These are phyloP conservation scores for Autographa pulchrina DNA, from an alignment of 2,888 invertebrate species.

Conservation along the genomic window DNA sequence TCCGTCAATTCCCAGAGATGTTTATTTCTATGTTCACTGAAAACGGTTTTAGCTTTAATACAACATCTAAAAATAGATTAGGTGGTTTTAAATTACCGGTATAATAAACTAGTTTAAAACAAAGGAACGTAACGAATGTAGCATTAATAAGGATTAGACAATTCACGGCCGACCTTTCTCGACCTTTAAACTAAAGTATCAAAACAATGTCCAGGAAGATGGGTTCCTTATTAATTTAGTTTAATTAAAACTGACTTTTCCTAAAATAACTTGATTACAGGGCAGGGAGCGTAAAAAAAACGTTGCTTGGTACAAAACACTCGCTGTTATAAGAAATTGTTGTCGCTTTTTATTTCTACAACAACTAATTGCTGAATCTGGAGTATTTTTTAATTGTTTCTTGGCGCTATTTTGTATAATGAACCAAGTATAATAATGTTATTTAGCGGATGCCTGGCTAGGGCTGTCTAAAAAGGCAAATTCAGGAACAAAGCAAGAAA, in stretches of 20 bases:
- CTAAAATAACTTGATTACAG: constrained; percentile 59
- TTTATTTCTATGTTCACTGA: too few relatives aligned
- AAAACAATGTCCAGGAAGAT: constrained; percentile 47
- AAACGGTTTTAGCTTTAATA: too few relatives aligned
- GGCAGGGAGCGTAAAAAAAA: constrained; percentile 33
- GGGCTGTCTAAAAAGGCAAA: not conserved
- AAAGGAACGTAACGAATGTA: not conserved
- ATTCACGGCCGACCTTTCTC: constrained; percentile 2
- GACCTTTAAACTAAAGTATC: constrained; percentile 41
- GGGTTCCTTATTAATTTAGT: constrained; percentile 57
- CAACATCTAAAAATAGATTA: too few relatives aligned
- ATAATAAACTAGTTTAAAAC: not conserved
- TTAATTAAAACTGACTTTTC: constrained; percentile 59
- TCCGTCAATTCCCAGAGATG: not conserved
- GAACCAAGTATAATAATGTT: not conserved
- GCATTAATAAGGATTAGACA: not conserved
- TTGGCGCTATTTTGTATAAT: not conserved
- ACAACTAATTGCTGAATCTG: constrained; percentile 7
- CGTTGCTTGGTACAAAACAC: constrained; percentile 49
- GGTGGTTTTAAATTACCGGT: too few relatives aligned
- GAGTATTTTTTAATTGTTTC: constrained; percentile 6
- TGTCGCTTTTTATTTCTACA: constrained; percentile 31
- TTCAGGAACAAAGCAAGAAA: not conserved
- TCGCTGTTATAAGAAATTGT: constrained; percentile 45
- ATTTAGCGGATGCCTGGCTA: not conserved